Base-by-base conservation (phyloP, 2,113 vertebrate genomes). In the Oostethus manadensis region DNA sequence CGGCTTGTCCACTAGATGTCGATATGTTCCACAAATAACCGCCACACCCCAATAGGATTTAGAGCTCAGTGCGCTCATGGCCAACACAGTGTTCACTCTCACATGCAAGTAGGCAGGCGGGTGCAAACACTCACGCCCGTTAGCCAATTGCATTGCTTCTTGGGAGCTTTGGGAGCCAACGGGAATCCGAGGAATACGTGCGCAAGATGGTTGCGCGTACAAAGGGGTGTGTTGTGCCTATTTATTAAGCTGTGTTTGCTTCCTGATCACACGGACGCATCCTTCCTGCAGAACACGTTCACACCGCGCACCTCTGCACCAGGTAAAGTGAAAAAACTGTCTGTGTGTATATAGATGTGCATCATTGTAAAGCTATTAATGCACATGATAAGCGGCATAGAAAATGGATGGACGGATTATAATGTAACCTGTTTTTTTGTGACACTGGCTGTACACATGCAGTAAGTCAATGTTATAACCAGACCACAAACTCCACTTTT, bases 191-290 rank as follows among this genome's bases (percentile, higher is more conserved):
- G 35, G 60, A 11, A 45, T 42, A 47, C 1, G 51, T 56, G 35
- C 60, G 48, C 23, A 40, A 65, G 68, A 68, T 75, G 63, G 51
- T 8, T 7, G 4, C 1, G 10, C 47, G 71, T 59, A 73, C 59
- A 68, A 16, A 76, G 70, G 85, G 86, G 85, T 76, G 87, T 82
- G 83, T 64, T 64, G 60, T 42, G 55, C 66, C 59, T 86, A 90
- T 84, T 86, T 89, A 38, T 29, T 4, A 89, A 91, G 74, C 70
- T 49, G 23, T 9, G 44, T 57, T 61, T 63, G 44, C 51, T 23
- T 60, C 13, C 38, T 11, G 46, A 70, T 75, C 62, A 48, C 22
- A 53, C 70, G 74, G 40, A 77, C 70, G 14, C 64, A 40, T 62
- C 15, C 64, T 42, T 82, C 78, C 72, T 72, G 66, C 3, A 22